Conservation (phyloP, 1,140 invertebrate genomes). For the Dryas iulia region DNA sequence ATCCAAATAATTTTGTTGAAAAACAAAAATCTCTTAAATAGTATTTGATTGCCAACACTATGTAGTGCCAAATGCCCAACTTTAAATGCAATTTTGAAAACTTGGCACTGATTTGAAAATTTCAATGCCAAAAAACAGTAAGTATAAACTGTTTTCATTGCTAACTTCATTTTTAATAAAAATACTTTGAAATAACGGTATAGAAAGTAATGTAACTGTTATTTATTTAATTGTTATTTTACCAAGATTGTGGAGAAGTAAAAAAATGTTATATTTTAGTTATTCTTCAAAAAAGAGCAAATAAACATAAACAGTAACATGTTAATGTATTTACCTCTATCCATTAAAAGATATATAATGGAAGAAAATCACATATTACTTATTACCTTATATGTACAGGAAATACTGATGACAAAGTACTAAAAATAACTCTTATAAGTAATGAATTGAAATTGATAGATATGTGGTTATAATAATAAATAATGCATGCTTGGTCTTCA, state of each 20-base stretch:
- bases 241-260: too few species aligned
- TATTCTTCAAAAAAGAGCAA: too few species aligned
- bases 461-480: background rate
- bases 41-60: background rate
- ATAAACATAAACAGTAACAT: too few species aligned
- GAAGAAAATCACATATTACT: background rate
- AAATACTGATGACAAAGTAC: background rate
- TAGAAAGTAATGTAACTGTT: background rate
- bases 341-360: too few species aligned
- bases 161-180: background rate
- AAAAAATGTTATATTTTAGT: too few species aligned
- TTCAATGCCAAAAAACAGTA: background rate
- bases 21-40: background rate
- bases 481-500: background rate
- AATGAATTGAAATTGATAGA: constrained; percentile 4
- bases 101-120: background rate
- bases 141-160: too few species aligned
- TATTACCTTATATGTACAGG: background rate
- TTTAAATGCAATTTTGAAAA: background rate
- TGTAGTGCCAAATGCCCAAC: background rate
- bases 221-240: too few species aligned
- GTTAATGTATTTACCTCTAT: too few species aligned
- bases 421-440: background rate
- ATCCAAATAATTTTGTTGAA: background rate
- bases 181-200: too few species aligned